Conservation (phyloP, 92 coral and sea anemone genomes). For the Umimayanthus kanabou region DNA sequence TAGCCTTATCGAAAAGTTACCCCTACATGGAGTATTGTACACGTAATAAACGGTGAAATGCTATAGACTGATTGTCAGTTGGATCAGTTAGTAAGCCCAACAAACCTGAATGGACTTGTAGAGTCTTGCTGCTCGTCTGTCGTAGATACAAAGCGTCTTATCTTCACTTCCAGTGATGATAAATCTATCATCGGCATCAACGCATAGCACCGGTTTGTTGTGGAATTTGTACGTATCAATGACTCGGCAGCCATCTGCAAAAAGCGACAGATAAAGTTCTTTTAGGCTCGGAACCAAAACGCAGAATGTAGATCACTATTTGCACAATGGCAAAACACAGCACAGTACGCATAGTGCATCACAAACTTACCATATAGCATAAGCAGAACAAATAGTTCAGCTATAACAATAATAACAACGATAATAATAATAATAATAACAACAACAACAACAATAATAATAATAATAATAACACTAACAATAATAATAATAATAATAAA, state of each 20-base stretch:
- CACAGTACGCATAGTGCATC: background rate
- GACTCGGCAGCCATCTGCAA: constrained; percentile 54
- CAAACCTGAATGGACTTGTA: constrained; percentile 79
- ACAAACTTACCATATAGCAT: background rate
- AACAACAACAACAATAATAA: too few species aligned
- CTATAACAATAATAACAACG: too few species aligned
- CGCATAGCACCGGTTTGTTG: constrained; percentile 82
- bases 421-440: too few species aligned
- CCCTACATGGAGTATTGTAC: background rate
- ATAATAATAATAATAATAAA: too few species aligned
- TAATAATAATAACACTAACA: too few species aligned
- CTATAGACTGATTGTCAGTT: background rate
- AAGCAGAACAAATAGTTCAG: too few species aligned
- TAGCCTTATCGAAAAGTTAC: background rate
- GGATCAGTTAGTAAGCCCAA: too few species aligned
- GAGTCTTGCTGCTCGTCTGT: constrained; percentile 75
- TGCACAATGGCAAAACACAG: background rate
- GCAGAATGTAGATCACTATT: background rate
- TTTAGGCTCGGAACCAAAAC: background rate
- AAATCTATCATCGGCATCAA: constrained; percentile 78
- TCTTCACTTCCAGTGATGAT: constrained; percentile 97
- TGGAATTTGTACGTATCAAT: constrained; percentile 65
- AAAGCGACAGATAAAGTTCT: background rate
- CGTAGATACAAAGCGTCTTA: constrained; percentile 79
- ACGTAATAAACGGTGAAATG: background rate